These are phyloP conservation scores for Caranx melampygus DNA, from an alignment of 2,113 vertebrate species.

Conservation along the genomic window DNA sequence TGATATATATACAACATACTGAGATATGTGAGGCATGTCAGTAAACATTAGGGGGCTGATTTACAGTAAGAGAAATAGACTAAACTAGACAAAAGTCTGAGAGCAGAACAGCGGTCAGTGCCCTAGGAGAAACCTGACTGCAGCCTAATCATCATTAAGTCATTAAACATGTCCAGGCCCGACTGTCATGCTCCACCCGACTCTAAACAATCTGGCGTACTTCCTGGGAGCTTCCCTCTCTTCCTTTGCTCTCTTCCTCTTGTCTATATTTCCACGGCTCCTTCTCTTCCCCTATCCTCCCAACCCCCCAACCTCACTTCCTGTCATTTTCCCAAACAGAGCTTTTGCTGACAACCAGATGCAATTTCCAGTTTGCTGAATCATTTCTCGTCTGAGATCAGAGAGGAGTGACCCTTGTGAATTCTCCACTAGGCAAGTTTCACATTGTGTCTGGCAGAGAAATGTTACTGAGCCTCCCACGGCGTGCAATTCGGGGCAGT, in stretches of 20 bases:
- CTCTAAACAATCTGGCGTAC: slow-evolving; percentile 62
- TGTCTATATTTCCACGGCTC: slow-evolving; percentile 35
- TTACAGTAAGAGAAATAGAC: slow-evolving; percentile 27
- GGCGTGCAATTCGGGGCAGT: slow-evolving; percentile 15
- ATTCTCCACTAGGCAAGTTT: background rate
- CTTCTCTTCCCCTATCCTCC: slow-evolving; percentile 18
- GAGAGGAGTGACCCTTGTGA: background rate
- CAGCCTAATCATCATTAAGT: slow-evolving; percentile 68
- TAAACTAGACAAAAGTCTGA: slow-evolving; percentile 27
- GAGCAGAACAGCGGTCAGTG: slow-evolving; percentile 52
- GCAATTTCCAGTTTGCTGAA: slow-evolving; percentile 67
- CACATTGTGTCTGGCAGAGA: slow-evolving; percentile 26
- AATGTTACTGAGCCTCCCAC: slow-evolving; percentile 51
- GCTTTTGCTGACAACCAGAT: slow-evolving; percentile 40
- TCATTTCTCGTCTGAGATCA: slow-evolving; percentile 48
- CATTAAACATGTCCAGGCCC: slow-evolving; percentile 71
- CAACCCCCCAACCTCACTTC: slow-evolving; percentile 28
- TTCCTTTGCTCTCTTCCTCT: slow-evolving; percentile 33
- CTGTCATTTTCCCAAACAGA: slow-evolving; percentile 39
- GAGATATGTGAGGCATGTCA: slow-evolving; percentile 12
- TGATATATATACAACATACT: background rate
- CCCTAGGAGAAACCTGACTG: slow-evolving; percentile 44
- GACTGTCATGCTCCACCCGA: slow-evolving; percentile 57
- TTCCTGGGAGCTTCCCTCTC: slow-evolving; percentile 67
- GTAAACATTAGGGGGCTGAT: slow-evolving; percentile 4